phyloP scores from a whole-genome alignment of 1,140 invertebrate genomes.

The Hylaeus volcanicus region DNA sequence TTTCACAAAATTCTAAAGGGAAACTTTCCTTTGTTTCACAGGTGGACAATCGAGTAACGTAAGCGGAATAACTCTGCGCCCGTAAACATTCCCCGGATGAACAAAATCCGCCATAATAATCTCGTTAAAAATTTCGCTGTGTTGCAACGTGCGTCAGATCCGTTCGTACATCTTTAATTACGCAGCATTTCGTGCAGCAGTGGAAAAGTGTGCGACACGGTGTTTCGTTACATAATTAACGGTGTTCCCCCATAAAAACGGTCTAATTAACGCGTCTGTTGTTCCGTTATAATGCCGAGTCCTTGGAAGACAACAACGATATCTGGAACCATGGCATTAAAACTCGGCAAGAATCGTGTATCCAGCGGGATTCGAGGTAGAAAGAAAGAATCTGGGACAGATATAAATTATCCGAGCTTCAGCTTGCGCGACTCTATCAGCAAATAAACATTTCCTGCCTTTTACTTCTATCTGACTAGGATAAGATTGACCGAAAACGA shows the following conservation, averaged over 20 bases:
- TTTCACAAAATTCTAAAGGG: background rate
- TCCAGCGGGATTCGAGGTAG: background rate
- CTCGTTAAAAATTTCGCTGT: slow-evolving; percentile 29
- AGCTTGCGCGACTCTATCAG: background rate
- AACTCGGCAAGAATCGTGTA: background rate
- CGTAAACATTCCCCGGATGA: background rate
- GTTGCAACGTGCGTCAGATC: background rate
- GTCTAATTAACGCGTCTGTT: slow-evolving; percentile 23
- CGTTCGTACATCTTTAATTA: slow-evolving; percentile 21
- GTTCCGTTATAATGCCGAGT: background rate
- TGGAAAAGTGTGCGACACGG: slow-evolving; percentile 4
- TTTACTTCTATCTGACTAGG: background rate
- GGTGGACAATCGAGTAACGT: background rate
- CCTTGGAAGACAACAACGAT: background rate
- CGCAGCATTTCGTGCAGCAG: background rate
- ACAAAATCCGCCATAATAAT: slow-evolving; percentile 28
- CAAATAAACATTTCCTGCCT: background rate
- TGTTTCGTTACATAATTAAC: slow-evolving; percentile 33
- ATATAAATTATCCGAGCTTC: background rate
- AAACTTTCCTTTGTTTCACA: background rate
- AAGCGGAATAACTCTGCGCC: background rate
- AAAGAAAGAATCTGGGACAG: background rate
- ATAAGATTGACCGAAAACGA: too few species aligned
- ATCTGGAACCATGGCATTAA: background rate
- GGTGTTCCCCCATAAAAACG: background rate